Evolutionary conservation across 2,797 vertebrate genomes (phyloP).

Genomic region (Kryptopterus vitreolus): DNA sequence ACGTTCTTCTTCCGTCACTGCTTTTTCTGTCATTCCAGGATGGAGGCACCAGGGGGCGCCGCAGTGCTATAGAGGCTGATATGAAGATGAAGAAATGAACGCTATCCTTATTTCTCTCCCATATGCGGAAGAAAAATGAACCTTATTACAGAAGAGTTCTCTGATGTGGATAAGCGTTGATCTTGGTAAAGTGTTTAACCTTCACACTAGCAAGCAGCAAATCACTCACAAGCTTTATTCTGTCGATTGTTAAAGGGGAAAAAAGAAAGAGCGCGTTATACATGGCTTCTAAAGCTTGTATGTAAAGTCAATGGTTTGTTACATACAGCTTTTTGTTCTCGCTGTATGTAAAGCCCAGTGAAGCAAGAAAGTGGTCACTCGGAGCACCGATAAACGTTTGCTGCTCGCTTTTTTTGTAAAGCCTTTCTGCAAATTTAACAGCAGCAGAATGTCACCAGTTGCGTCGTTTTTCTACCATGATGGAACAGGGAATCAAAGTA

Average conservation of each 20-base stretch:
- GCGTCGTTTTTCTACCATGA: not conserved
- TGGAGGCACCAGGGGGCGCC: constrained; percentile 95
- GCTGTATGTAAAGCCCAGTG: not conserved
- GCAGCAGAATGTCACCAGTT: not conserved
- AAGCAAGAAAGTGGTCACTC: not conserved
- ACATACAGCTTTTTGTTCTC: not conserved
- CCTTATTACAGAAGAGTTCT: not conserved
- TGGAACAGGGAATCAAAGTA: not conserved
- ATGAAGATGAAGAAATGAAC: constrained; percentile 98
- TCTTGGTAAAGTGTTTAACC: not conserved
- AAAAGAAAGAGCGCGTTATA: not conserved
- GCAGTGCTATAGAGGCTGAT: constrained; percentile 98
- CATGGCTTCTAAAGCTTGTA: not conserved
- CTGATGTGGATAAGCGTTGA: not conserved
- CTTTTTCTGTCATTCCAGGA: constrained; percentile 76
- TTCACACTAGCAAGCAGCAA: not conserved
- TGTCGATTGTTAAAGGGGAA: not conserved
- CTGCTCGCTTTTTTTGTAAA: not conserved
- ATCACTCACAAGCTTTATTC: not conserved
- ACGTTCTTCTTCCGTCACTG: constrained; percentile 24
- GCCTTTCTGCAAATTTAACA: not conserved
- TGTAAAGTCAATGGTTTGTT: no score
- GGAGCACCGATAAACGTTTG: not conserved
- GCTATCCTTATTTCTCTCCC: not conserved
- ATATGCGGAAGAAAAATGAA: no score